Conservation (phyloP, 2,113 vertebrate genomes). For the Chaetorhynchus papuensis region DNA sequence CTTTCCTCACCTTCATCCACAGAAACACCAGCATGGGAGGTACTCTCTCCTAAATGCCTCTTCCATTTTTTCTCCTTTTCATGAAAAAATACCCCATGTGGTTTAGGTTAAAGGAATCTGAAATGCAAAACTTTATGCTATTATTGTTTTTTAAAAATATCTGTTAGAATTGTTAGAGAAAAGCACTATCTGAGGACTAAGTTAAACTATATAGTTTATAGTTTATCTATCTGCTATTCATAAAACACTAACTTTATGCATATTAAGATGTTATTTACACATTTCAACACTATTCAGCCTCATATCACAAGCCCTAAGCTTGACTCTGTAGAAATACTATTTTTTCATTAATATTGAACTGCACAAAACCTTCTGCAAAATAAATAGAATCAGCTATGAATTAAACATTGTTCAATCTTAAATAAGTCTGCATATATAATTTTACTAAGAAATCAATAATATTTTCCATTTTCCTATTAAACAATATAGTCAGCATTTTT, state of each 20-base stretch:
- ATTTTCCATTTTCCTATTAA: constrained; percentile 21
- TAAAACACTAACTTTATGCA: background rate
- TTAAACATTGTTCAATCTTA: constrained; percentile 23
- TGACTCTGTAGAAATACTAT: background rate
- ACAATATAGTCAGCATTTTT: constrained; percentile 14
- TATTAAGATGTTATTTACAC: background rate
- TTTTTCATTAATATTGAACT: background rate
- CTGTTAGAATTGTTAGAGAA: background rate
- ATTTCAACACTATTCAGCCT: background rate
- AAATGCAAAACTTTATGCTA: background rate
- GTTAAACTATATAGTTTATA: background rate
- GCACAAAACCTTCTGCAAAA: background rate
- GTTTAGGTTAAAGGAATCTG: background rate
- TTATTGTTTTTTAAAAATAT: background rate
- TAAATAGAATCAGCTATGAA: constrained; percentile 10
- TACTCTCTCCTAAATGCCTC: background rate
- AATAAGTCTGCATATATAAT: constrained; percentile 16
- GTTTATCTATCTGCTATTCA: background rate
- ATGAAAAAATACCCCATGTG: background rate
- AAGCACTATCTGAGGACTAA: background rate
- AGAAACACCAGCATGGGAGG: background rate
- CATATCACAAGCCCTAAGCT: background rate
- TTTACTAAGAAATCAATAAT: constrained; percentile 31
- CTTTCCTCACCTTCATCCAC: background rate
- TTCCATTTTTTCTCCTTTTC: background rate